Conservation (phyloP, 2,888 invertebrate species). For the Notodonta dromedarius region DNA sequence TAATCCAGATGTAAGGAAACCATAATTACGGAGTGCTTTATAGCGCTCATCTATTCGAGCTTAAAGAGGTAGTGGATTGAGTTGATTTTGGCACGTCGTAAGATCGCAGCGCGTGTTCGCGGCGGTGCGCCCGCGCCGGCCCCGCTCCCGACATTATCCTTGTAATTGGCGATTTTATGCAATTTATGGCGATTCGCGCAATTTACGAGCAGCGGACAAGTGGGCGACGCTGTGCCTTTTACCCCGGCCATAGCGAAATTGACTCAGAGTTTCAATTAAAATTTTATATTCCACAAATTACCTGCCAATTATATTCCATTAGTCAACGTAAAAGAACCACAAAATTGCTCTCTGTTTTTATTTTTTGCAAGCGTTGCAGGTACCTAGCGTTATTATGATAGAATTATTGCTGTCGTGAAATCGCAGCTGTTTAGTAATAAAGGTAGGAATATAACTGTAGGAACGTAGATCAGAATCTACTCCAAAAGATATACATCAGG, state of each 20-base stretch:
- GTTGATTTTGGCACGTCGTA: constrained; percentile 66
- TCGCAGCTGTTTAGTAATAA: background rate
- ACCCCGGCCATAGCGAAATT: constrained; percentile 60
- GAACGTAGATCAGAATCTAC: too few relatives aligned
- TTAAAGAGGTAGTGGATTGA: constrained; percentile 51
- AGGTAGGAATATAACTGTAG: background rate
- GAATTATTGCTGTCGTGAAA: background rate
- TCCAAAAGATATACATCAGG: too few relatives aligned
- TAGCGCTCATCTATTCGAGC: constrained; percentile 46
- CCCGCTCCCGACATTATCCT: constrained; percentile 71
- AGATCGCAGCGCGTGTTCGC: constrained; percentile 34
- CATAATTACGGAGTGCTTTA: constrained; percentile 46
- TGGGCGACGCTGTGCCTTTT: constrained; percentile 65
- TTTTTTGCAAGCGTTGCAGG: constrained; percentile 33
- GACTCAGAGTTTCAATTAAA: constrained; percentile 75
- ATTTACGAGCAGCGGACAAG: constrained; percentile 82
- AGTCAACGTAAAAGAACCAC: constrained; percentile 56
- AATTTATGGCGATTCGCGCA: constrained; percentile 80
- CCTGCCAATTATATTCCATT: constrained; percentile 76
- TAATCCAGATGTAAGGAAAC: constrained; percentile 50
- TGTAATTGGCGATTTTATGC: constrained; percentile 80
- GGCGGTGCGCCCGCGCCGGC: constrained; percentile 46
- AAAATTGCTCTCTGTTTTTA: constrained; percentile 43
- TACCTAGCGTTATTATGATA: background rate
- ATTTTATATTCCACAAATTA: constrained; percentile 77